Evolutionary conservation across 2,797 vertebrate species (phyloP), one percentile per base, ranked within the genome.

Genomic region (Lacerta viridis): DNA sequence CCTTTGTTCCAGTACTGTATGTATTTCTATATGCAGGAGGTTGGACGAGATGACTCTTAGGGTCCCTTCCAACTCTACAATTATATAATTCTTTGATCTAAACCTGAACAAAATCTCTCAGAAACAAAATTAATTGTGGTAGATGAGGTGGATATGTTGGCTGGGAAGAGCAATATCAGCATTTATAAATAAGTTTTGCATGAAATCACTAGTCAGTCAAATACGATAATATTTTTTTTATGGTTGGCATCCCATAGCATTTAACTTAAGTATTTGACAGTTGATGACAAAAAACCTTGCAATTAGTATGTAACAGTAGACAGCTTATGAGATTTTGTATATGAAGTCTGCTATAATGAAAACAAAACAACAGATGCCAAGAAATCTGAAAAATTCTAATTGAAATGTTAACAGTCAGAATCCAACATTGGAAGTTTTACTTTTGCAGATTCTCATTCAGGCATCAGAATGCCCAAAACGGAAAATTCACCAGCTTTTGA

Each of bases 301-400:
- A 79, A 69, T 46, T 46, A 25, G 39, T 50, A 68, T 25, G 23
- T 86, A 68, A 82, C 36, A 64, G 41, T 43, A 43, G 39, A 13
- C 23, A 46, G 43, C 7, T 68, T 66, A 50, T 69, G 41, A 55
- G 41, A 33, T 68, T 79, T 79, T n/a, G 55, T 79, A 69, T 69
- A 33, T 79, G 75, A 78, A 79, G 23, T 41, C 36, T 69, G 29
- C 84, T 33, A 78, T 33, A 77, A 33, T 78, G 39, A 25, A 68
- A 78, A 79, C 39, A 33, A 50, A 29, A 68, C n/a, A 18, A 50
- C 8, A 79, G 41, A 55, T 68, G 13, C 23, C 68, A 79, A 86
- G 41, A 79, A 79, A 33, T 55, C 46, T 66, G 50, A 78, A 78
- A 69, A 25, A 29, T 86, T 79, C 41, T 79, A 79, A 79, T 66